Evolutionary conservation across 2,888 invertebrate species (phyloP).

Genomic region (Melipona bicolor): DNA sequence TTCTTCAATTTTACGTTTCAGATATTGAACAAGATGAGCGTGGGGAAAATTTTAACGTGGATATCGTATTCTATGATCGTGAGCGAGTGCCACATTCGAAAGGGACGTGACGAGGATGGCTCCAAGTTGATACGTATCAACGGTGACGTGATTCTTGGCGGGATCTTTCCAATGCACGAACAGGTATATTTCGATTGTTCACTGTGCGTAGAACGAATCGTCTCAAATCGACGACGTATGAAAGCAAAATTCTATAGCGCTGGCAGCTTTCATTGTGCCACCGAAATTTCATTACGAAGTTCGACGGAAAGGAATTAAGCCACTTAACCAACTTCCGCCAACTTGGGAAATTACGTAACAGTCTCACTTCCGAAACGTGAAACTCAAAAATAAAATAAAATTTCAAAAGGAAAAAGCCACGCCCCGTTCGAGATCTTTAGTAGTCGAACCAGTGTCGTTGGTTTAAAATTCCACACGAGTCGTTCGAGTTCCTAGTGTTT

Average conservation of each 20-base stretch:
- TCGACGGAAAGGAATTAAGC: slow-evolving; percentile 13
- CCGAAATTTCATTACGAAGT: slow-evolving; percentile 11
- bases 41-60: slow-evolving; percentile 64
- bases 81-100: slow-evolving; percentile 73
- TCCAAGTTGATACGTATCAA: slow-evolving; percentile 83
- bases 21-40: slow-evolving; percentile 63
- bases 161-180: slow-evolving; percentile 89
- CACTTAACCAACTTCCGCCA: background rate
- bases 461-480: too few relatives aligned
- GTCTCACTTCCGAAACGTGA: background rate
- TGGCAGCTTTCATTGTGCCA: background rate
- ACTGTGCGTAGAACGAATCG: background rate
- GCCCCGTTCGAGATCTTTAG: background rate
- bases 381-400: background rate
- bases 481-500: too few relatives aligned
- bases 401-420: too few relatives aligned
- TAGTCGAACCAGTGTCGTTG: too few relatives aligned
- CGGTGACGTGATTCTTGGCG: slow-evolving; percentile 89
- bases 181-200: slow-evolving; percentile 78
- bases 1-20: slow-evolving; percentile 21
- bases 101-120: slow-evolving; percentile 83
- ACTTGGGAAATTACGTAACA: background rate
- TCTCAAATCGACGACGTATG: slow-evolving; percentile 1
- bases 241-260: background rate
- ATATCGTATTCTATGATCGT: slow-evolving; percentile 66